Evolutionary conservation across 2,888 invertebrate genomes (phyloP), one percentile per base, ranked within the genome.

Genomic region (Corbicula japonica): DNA sequence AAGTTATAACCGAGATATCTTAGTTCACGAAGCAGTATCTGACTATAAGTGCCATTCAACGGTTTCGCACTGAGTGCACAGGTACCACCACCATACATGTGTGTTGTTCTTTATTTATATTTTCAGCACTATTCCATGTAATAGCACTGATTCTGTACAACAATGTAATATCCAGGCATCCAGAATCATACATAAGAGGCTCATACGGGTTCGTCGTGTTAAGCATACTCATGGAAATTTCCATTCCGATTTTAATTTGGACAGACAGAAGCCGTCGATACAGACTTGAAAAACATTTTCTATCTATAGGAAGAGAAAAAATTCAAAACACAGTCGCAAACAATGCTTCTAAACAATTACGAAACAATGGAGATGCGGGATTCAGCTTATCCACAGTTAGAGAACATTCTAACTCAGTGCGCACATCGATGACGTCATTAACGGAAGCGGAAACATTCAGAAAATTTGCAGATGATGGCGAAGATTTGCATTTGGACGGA

Each of bases 401-500:
- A n/a, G n/a, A n/a, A n/a, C 6, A 5, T 30, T n/a, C n/a, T 6
- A n/a, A 32, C 32, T 56, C 76, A 10, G 21, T 69, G 26, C 54
- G 63, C 12, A 80, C 80, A 8, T 80, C 80, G 18, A 56, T 58
- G 4, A 65, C 76, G 44, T 76, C 80, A 18, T 46, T 80, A 32
- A 48, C 72, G 28, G 80, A 80, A 35, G 63, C 69, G 6, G 80
- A 80, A 52, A 80, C 80, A 2, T 80, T 50, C 69, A 60, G 52
- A 46, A 80, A 73, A 50, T 80, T 72, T 50, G 80, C 72, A 0
- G 76, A 62, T 30, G 28, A 35, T 46, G 80, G 76, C 30, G 23
- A 28, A n/a, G 28, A 61, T 8, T n/a, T n/a, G n/a, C n/a, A n/a
- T n/a, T n/a, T n/a, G n/a, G n/a, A n/a, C n/a, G n/a, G n/a, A n/a